Percentiles rank a stretch among this genome's conserved stretches.
Conservation (phyloP, 2,888 invertebrate genomes). For the Cataglyphis livida region DNA sequence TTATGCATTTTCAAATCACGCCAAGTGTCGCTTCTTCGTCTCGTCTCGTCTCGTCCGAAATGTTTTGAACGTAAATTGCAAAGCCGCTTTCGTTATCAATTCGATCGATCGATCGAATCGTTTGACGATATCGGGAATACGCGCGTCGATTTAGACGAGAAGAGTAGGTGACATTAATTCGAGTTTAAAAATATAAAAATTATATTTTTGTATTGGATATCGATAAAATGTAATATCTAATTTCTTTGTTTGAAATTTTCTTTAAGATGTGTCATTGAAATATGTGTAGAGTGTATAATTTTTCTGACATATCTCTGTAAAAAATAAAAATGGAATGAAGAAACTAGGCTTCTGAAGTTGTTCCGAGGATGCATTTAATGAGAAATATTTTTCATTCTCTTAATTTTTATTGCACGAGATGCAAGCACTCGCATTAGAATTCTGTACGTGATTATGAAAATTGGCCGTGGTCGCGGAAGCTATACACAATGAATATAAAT, state of each 20-base stretch:
- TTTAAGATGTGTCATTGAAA: not conserved
- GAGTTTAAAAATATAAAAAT: not conserved
- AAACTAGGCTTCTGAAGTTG: not conserved
- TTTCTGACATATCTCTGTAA: not conserved
- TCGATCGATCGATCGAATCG: not conserved
- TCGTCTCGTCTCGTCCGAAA: constrained; percentile 41
- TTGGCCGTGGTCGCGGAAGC: constrained; percentile 40
- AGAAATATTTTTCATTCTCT: not conserved
- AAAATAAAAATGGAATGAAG: not conserved
- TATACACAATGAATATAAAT: constrained; percentile 33
- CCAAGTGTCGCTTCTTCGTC: constrained; percentile 47
- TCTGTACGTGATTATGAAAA: constrained; percentile 20
- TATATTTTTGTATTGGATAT: not conserved
- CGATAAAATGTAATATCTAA: not conserved
- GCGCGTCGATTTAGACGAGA: not conserved
- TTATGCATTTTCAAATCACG: constrained; percentile 61
- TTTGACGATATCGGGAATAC: not conserved
- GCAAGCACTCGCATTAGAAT: not conserved
- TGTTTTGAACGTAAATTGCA: not conserved
- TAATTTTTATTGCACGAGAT: not conserved
- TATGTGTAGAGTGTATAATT: not conserved
- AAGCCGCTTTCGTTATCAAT: not conserved
- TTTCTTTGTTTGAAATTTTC: not conserved
- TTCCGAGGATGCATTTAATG: not conserved
- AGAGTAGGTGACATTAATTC: not conserved